Evolutionary conservation across 2,797 vertebrate species (phyloP).

Genomic region (Melanotaenia maccullochi): DNA sequence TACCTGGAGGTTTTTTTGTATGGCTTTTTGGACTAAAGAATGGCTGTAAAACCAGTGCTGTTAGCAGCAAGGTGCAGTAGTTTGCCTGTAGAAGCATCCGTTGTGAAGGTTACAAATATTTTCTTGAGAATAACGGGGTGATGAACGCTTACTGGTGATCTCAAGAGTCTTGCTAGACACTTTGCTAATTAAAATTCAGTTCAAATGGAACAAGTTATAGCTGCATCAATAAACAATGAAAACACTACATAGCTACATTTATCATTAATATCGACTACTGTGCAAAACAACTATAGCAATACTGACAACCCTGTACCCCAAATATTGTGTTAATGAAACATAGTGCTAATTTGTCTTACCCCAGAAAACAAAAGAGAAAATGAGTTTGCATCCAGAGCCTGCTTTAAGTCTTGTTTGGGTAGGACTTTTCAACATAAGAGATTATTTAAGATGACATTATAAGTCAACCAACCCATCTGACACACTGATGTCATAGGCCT

Average conservation of each 20-base stretch:
- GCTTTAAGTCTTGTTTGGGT: no score
- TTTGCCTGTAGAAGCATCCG: constrained; percentile 43
- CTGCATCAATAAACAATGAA: constrained; percentile 3
- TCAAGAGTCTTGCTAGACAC: neutral
- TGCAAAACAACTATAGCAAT: neutral
- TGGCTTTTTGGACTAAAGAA: constrained; percentile 50
- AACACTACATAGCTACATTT: neutral
- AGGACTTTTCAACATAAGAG: neutral
- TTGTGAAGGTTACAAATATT: constrained; percentile 9
- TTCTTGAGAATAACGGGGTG: neutral
- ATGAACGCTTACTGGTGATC: neutral
- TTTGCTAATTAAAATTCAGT: neutral
- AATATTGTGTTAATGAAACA: neutral
- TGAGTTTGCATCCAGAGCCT: no score
- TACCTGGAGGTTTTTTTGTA: constrained; percentile 6
- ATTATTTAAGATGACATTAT: neutral
- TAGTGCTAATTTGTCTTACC: neutral
- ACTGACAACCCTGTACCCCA: neutral
- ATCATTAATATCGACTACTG: neutral
- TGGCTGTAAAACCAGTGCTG: constrained; percentile 42
- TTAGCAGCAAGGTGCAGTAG: constrained; percentile 52
- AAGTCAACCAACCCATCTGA: neutral
- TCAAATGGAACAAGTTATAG: constrained; percentile 6
- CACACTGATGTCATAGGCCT: neutral
- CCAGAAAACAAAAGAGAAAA: neutral